A percentile compares a stretch with the other conserved stretches of the same genome.
Conservation (phyloP, 30 jellyfish, hydroid and myxozoan species). For the Aurelia aurita region DNA sequence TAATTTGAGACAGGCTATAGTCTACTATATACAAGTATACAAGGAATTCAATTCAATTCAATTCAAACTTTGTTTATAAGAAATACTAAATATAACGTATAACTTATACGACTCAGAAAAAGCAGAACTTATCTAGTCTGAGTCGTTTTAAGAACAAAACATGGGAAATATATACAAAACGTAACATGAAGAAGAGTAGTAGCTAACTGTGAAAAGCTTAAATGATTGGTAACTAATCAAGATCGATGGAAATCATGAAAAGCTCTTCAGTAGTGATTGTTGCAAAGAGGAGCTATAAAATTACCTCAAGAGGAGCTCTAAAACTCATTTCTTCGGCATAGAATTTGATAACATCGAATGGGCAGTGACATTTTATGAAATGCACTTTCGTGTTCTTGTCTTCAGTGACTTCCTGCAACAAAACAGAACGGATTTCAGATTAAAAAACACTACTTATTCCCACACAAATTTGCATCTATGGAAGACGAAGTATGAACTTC, state of each 20-base stretch:
- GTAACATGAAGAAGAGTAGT: too few species aligned
- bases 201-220: too few species aligned
- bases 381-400: constrained; percentile 71
- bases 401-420: constrained; percentile 71
- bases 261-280: background rate
- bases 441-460: background rate
- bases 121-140: too few species aligned
- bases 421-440: background rate
- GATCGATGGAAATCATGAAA: background rate
- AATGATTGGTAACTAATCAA: background rate
- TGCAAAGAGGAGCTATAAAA: too few species aligned
- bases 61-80: too few species aligned
- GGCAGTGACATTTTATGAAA: constrained; percentile 91
- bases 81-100: too few species aligned
- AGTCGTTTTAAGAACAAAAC: too few species aligned
- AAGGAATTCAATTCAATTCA: too few species aligned
- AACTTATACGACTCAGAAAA: too few species aligned
- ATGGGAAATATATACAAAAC: too few species aligned
- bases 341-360: constrained; percentile 77
- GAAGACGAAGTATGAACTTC: background rate
- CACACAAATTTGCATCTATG: background rate
- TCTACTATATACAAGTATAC: too few species aligned
- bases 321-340: constrained; percentile 89
- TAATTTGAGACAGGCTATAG: too few species aligned
- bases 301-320: constrained; percentile 88